Percentiles rank a stretch among this genome's conserved stretches.
Conservation (phyloP, 1,140 invertebrate species). For the Manduca sexta region DNA sequence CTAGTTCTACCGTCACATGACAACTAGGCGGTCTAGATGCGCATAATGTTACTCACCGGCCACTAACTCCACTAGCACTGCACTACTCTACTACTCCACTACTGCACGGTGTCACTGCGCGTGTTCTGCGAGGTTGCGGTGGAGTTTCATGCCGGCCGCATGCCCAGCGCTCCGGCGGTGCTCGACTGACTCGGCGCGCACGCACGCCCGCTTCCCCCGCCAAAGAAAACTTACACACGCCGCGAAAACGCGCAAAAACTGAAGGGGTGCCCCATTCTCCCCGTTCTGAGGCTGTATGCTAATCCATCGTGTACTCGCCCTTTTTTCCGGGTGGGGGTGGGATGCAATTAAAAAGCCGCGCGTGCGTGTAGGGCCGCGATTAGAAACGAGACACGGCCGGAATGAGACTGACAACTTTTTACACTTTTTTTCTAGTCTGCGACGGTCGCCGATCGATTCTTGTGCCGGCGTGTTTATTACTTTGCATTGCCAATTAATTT, state of each 20-base stretch:
- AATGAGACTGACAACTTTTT: constrained; percentile 63
- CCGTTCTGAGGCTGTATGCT: constrained; percentile 62
- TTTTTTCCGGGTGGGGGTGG: constrained; percentile 61
- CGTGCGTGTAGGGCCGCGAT: constrained; percentile 68
- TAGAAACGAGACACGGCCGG: constrained; percentile 62
- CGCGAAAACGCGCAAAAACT: constrained; percentile 61
- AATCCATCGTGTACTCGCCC: constrained; percentile 62
- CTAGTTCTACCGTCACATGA: constrained; percentile 51
- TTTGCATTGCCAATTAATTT: neutral
- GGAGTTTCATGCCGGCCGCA: constrained; percentile 16
- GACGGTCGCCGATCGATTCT: neutral
- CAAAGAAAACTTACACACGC: constrained; percentile 18
- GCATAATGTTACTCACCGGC: no score
- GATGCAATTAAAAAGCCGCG: constrained; percentile 70
- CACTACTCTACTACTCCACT: no score
- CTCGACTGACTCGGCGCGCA: constrained; percentile 65
- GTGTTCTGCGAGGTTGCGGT: no score
- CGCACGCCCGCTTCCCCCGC: constrained; percentile 36
- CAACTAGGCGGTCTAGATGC: constrained; percentile 29
- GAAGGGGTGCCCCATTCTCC: constrained; percentile 56
- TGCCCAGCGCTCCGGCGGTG: constrained; percentile 52
- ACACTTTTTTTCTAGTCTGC: constrained; percentile 69
- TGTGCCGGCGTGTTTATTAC: neutral
- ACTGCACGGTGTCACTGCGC: no score
- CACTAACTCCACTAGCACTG: no score